Percentiles rank a stretch among this genome's conserved stretches.
These are phyloP conservation scores for Neoaliturus tenellus DNA, from an alignment of 2,888 invertebrate species.

Conservation along the genomic window DNA sequence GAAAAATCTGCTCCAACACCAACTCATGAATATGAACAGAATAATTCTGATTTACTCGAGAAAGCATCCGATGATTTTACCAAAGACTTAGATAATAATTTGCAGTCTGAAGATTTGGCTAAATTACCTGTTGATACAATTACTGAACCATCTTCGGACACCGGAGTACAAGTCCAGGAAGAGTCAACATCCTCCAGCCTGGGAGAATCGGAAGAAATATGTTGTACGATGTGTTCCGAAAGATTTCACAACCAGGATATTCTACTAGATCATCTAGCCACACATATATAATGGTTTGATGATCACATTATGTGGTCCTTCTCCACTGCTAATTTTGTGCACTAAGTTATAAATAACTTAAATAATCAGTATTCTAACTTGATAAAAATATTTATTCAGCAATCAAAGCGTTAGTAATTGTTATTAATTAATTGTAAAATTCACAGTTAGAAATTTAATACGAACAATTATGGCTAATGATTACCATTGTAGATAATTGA, in stretches of 20 bases:
- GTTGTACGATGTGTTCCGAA: conserved; percentile 9
- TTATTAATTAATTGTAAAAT: no score
- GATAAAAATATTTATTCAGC: no score
- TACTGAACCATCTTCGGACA: background rate
- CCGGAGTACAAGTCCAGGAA: background rate
- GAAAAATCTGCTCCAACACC: background rate
- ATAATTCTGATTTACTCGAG: background rate
- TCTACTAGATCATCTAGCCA: background rate
- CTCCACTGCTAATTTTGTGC: no score
- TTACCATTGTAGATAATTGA: no score
- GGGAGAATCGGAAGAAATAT: background rate
- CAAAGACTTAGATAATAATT: background rate
- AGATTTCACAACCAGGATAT: background rate
- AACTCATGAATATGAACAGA: background rate
- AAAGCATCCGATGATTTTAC: background rate
- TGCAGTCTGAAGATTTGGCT: background rate
- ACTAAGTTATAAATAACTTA: no score
- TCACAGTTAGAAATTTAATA: no score
- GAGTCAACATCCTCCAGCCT: background rate
- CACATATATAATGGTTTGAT: background rate
- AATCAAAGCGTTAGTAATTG: no score
- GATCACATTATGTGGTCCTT: no score
- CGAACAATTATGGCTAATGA: no score
- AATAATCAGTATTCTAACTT: no score
- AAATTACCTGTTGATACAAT: background rate